Evolutionary conservation across 2,797 vertebrate species (phyloP).

Genomic region (Prionace glauca): DNA sequence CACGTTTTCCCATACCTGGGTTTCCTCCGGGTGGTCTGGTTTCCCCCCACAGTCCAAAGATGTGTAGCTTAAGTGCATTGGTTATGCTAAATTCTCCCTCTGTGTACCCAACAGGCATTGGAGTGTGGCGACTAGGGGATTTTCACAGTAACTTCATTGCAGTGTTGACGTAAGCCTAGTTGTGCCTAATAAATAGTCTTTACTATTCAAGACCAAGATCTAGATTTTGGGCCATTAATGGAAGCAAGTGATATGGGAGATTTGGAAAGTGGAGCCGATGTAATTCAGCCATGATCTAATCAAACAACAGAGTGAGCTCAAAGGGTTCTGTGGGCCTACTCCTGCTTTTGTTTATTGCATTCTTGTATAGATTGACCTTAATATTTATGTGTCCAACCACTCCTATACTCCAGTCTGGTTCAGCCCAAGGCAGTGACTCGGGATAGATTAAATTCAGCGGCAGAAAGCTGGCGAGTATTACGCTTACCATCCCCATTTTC

Average conservation of each 20-base stretch:
- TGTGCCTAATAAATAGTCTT: too few relatives aligned
- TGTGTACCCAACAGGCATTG: too few relatives aligned
- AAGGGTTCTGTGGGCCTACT: neutral
- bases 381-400: neutral
- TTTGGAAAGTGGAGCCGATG: neutral
- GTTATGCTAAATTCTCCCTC: too few relatives aligned
- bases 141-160: too few relatives aligned
- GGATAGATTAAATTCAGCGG: neutral
- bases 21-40: too few relatives aligned
- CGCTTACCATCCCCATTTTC: conserved; percentile 87
- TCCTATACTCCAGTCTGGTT: neutral
- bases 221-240: neutral
- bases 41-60: too few relatives aligned
- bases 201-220: too few relatives aligned
- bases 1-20: too few relatives aligned
- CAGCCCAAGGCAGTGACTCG: neutral
- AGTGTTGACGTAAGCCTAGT: too few relatives aligned
- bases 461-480: neutral
- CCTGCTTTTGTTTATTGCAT: neutral
- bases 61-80: too few relatives aligned
- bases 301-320: neutral
- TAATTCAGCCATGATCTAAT: neutral
- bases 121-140: too few relatives aligned
- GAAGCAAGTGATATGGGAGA: too few relatives aligned
- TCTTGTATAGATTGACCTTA: neutral